Percentiles rank a stretch among this genome's conserved stretches.
Conservation (phyloP, 2,113 vertebrate genomes). For the Callorhinus ursinus region DNA sequence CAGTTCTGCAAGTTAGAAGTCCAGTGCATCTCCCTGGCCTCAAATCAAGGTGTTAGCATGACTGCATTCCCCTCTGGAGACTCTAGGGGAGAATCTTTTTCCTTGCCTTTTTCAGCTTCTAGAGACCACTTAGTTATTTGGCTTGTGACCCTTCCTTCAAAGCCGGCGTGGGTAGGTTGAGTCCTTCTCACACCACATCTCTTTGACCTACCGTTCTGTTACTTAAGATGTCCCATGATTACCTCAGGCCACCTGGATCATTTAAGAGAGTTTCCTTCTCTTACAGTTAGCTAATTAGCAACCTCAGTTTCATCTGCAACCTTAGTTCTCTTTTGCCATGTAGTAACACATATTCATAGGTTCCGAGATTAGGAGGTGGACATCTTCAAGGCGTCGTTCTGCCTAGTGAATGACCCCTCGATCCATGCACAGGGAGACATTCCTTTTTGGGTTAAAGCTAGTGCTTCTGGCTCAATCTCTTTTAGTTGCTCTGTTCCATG, state of each 20-base stretch:
- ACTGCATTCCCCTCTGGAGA: not conserved
- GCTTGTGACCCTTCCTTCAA: not conserved
- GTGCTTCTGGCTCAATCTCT: not conserved
- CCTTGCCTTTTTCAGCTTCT: not conserved
- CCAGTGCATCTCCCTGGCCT: not conserved
- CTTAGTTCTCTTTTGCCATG: not conserved
- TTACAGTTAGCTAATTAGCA: not conserved
- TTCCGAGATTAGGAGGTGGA: not conserved
- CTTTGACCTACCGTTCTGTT: not conserved
- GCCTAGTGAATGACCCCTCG: no score
- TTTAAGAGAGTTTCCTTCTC: not conserved
- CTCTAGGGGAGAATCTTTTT: not conserved
- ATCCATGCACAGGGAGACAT: not conserved
- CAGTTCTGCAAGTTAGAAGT: not conserved
- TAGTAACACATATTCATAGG: not conserved
- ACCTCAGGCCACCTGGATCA: not conserved
- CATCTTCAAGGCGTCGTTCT: not conserved
- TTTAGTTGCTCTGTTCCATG: not conserved
- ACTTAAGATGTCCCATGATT: not conserved
- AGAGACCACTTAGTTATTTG: not conserved
- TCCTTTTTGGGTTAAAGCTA: not conserved
- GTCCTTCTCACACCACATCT: not conserved
- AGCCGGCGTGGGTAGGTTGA: not conserved
- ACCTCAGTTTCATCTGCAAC: not conserved
- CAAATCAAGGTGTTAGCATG: not conserved